Base-by-base conservation (phyloP, 2,888 invertebrate genomes). In the Globia sparganii region DNA sequence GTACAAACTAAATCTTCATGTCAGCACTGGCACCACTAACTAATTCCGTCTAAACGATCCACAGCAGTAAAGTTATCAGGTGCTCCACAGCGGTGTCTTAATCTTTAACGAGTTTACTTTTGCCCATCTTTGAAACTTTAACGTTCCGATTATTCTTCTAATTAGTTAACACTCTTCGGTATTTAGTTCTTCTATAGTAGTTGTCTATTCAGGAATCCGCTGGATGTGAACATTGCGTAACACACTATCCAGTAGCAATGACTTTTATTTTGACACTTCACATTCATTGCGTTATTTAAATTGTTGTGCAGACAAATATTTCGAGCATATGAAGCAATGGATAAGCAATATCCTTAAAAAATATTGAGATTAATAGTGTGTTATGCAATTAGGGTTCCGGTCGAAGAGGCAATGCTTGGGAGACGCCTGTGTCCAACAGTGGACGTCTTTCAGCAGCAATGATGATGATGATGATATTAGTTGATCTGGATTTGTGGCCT, bases 21-120 rank as follows among this genome's bases (percentile, higher is more conserved):
- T 37, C 40, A 65, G 58, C n/a, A 75, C 85, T 85, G 31, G 76
- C 13, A 13, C 81, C 66, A 85, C 11, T 70, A 62, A 83, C 76
- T 83, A 72, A 70, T 31, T 61, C 49, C 37, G 64, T 73, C 62
- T 75, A 72, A 90, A 89, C 64, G 72, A 74, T 72, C 75, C 83
- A 75, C 28, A 72, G 77, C 83, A 80, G 81, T 80, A 61, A 90
- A 90, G 88, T 90, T 88, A 88, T 89, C 89, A 90, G 90, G 88
- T 90, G 88, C 84, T 86, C 84, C 84, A 80, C 85, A 85, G 85
- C 84, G 78, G 72, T 86, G 88, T 87, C 86, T 90, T 90, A 90
- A 90, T 88, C 87, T 90, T 90, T 90, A 88, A 90, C 84, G 87
- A 90, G 90, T 81, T 87, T 83, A 79, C 85, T 88, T 83, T 81